Evolutionary conservation across 2,888 invertebrate genomes (phyloP), one percentile per base, ranked within the genome.

Genomic region (Lutraria lutraria): DNA sequence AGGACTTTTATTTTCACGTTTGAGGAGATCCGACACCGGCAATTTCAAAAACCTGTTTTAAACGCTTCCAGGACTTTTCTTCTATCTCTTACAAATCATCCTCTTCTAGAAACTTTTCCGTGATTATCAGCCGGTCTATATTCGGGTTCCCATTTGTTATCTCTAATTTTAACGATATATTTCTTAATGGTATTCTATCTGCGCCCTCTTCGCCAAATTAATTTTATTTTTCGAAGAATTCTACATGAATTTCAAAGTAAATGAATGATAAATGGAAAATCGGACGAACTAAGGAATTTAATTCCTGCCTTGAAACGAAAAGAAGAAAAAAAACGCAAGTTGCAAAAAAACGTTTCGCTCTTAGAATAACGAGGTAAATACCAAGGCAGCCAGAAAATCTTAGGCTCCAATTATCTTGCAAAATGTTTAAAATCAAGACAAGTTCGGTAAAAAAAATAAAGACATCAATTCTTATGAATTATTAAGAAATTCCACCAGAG

Each of bases 121-220:
- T 83, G 88, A 85, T 83, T 81, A 53, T 72, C 56, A 88, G 84
- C 83, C 84, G 76, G 54, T 81, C 86, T 86, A 83, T 83, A 81
- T 87, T 81, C 68, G 63, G 79, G 53, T 81, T 89, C 88, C 19
- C 89, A 88, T 91, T 88, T 81, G 89, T 90, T 86, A 88, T 88
- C 83, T 72, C 81, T 89, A 88, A 88, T 87, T 89, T 91, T 91
- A 86, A 88, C 91, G 89, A 88, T 84, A 82, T 87, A 86, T 89
- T 91, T 88, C 89, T 91, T 87, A 87, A 90, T 91, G 88, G 83
- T 83, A 86, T 85, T 84, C 88, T 84, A 86, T 91, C 88, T 83
- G 82, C 89, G 85, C 85, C 84, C 88, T 84, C 86, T 91, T 89
- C 83, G 82, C 80, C 85, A 90, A 89, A 91, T 91, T 89, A 91